Conservation (phyloP, 2,888 invertebrate species). For the Abrostola tripartita region DNA sequence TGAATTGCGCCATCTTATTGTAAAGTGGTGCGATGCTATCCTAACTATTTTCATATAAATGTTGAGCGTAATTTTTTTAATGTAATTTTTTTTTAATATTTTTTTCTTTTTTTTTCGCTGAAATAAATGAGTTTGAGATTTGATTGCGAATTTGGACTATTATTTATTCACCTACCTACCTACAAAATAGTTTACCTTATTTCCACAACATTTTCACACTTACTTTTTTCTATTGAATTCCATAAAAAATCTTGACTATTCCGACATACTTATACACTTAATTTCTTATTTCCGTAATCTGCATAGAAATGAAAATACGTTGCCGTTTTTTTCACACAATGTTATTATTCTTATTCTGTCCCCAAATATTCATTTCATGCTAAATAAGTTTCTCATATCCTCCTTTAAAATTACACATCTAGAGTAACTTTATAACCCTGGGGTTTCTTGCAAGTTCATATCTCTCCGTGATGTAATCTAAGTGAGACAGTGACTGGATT, state of each 20-base stretch:
- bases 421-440: constrained; percentile 24
- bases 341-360: constrained; percentile 31
- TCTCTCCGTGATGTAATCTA: constrained; percentile 42
- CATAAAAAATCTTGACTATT: constrained; percentile 9
- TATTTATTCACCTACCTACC: too few species aligned
- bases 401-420: constrained; percentile 18
- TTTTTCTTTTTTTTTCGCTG: too few species aligned
- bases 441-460: constrained; percentile 34
- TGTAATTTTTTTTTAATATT: too few species aligned
- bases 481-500: constrained; percentile 41
- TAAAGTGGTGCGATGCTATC: too few species aligned
- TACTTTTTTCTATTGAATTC: not conserved
- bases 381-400: constrained; percentile 36
- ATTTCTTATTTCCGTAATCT: constrained; percentile 31
- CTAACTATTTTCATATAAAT: too few species aligned
- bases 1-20: too few species aligned
- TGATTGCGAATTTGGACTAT: too few species aligned
- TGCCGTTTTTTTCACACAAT: constrained; percentile 25
- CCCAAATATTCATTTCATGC: constrained; percentile 34
- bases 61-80: too few species aligned
- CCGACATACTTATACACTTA: constrained; percentile 15
- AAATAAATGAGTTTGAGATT: too few species aligned
- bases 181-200: too few species aligned
- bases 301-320: constrained; percentile 39
- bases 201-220: too few species aligned